Conservation (phyloP, 2,113 vertebrate genomes). For the Calidris pugnax region DNA sequence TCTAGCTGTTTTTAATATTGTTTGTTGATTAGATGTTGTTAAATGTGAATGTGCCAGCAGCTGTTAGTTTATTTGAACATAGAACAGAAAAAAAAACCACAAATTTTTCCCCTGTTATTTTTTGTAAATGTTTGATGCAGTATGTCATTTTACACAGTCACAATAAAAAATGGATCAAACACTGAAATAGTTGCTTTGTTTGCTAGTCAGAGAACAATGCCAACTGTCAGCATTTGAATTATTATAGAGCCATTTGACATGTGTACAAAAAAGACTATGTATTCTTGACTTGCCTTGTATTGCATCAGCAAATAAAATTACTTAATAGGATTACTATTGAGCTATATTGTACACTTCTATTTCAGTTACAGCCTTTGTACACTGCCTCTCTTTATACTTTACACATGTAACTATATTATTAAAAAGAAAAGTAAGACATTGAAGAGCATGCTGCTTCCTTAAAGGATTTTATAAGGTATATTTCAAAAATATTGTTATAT, state of each 20-base stretch:
- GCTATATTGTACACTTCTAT: conserved; percentile 9
- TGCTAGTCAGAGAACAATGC: conserved; percentile 73
- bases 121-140: conserved; percentile 62
- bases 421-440: background rate
- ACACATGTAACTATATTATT: background rate
- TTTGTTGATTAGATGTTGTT: background rate
- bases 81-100: background rate
- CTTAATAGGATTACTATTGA: conserved; percentile 47
- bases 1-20: background rate
- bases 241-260: conserved; percentile 71
- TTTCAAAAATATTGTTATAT: background rate
- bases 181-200: conserved; percentile 72
- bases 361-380: conserved; percentile 35
- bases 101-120: background rate
- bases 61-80: background rate
- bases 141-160: conserved; percentile 65
- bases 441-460: background rate
- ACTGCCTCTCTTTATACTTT: conserved; percentile 28
- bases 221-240: conserved; percentile 71
- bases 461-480: background rate
- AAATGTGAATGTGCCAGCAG: background rate
- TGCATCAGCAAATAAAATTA: conserved; percentile 68
- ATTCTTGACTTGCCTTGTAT: conserved; percentile 67
- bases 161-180: conserved; percentile 70
- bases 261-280: conserved; percentile 61